Conservation (phyloP, 2,797 vertebrate species). For the Cuculus canorus region DNA sequence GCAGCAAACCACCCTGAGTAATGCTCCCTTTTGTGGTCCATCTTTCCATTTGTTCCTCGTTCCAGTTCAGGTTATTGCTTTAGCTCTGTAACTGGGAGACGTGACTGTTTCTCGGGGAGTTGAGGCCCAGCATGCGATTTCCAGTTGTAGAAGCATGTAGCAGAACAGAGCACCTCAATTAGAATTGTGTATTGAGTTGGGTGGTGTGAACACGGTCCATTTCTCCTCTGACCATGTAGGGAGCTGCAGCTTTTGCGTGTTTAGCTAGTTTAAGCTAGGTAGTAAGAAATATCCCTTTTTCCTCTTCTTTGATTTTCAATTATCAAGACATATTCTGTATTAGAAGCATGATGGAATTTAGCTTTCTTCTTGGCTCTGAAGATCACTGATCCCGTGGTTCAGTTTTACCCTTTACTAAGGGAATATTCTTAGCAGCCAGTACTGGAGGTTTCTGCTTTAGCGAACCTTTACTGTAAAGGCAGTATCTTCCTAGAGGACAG, state of each 20-base stretch:
- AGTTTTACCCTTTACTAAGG: not conserved
- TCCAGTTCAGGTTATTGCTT: not conserved
- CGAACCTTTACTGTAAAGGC: not conserved
- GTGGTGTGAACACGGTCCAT: not conserved
- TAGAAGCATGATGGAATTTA: not conserved
- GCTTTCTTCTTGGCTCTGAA: not conserved
- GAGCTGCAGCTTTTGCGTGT: not conserved
- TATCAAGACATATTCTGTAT: not conserved
- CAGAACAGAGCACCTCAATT: not conserved
- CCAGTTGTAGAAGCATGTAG: not conserved
- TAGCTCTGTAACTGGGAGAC: not conserved
- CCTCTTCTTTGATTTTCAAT: not conserved
- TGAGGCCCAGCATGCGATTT: not conserved
- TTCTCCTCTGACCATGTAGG: rapidly evolving
- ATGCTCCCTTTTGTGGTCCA: not conserved
- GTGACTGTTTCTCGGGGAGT: not conserved
- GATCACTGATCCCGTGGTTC: not conserved
- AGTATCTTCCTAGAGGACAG: not conserved
- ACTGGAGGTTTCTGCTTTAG: not conserved
- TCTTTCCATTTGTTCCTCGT: not conserved
- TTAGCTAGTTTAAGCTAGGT: not conserved
- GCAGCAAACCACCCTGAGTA: not conserved
- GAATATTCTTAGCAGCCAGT: not conserved
- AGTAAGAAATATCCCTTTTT: not conserved
- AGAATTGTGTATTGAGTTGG: rapidly evolving